These are phyloP conservation scores for Premnoplex brunnescens DNA, from an alignment of 2,797 vertebrate species.

Conservation along the genomic window DNA sequence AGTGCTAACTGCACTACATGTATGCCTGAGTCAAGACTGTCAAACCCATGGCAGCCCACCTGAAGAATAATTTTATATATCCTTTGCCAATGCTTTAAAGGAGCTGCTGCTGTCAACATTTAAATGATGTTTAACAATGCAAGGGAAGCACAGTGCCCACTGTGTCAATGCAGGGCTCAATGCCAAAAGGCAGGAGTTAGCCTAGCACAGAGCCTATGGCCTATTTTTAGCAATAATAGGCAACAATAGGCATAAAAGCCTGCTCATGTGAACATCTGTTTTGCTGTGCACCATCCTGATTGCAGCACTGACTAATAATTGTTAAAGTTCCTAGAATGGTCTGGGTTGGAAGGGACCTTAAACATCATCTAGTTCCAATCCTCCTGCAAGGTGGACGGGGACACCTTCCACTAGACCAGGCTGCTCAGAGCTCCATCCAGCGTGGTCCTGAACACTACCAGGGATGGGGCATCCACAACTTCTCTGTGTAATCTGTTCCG, in stretches of 20 bases:
- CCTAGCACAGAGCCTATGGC: not conserved
- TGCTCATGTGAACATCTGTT: not conserved
- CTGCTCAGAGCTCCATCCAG: not conserved
- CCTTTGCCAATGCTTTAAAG: not conserved
- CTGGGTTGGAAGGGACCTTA: not conserved
- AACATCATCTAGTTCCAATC: not conserved
- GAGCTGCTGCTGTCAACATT: not conserved
- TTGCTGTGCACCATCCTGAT: not conserved
- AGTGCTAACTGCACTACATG: not conserved
- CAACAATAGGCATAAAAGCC: not conserved
- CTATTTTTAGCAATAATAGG: not conserved
- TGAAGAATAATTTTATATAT: not conserved
- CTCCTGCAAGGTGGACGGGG: too few relatives aligned
- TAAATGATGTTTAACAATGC: not conserved
- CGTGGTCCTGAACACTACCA: not conserved
- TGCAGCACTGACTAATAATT: not conserved
- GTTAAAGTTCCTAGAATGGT: not conserved
- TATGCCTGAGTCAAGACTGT: not conserved
- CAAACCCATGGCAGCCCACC: not conserved
- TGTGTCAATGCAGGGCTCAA: accelerated
- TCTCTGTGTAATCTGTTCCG: not conserved
- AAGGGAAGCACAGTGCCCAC: not conserved
- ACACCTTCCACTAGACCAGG: not conserved
- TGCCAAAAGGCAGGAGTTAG: not conserved
- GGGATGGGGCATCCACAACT: too few relatives aligned